Conservation (phyloP, 1,140 invertebrate genomes). For the Drosophila sturtevanti region DNA sequence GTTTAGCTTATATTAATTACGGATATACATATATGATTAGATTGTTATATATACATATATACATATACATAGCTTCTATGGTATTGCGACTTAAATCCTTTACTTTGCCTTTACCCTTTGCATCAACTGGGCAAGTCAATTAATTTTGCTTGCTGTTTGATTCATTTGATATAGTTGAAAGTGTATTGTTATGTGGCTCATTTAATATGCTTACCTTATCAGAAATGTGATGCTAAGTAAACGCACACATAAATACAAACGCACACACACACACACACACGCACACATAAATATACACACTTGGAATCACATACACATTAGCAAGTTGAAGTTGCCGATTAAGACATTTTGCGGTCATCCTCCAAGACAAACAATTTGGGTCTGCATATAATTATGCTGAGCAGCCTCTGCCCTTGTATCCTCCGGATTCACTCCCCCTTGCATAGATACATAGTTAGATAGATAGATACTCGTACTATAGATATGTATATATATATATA, state of each 20-base stretch:
- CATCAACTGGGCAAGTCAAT: not conserved
- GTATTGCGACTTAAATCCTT: not conserved
- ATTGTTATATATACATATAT: not conserved
- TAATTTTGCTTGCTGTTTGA: conserved; percentile 15
- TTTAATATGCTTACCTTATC: conserved; percentile 19
- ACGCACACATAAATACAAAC: conserved; percentile 10
- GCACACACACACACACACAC: conserved; percentile 1
- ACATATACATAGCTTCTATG: too few relatives aligned
- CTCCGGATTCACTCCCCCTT: conserved; percentile 2
- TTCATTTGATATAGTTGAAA: conserved; percentile 5
- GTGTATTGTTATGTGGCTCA: not conserved
- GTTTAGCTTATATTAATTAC: too few relatives aligned
- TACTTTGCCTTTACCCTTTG: conserved; percentile 1
- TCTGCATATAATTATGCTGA: conserved; percentile 47
- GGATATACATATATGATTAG: not conserved
- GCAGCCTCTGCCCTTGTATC: not conserved
- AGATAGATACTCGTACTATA: too few relatives aligned
- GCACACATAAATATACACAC: too few relatives aligned
- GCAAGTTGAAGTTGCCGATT: conserved; percentile 10
- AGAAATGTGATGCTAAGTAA: conserved; percentile 15
- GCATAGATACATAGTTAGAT: not conserved
- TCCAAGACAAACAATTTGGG: conserved; percentile 4
- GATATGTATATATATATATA: too few relatives aligned
- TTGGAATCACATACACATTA: not conserved
- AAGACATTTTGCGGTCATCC: conserved; percentile 19